These are phyloP conservation scores for Champsocephalus gunnari DNA, from an alignment of 2,797 vertebrate species.

Conservation along the genomic window DNA sequence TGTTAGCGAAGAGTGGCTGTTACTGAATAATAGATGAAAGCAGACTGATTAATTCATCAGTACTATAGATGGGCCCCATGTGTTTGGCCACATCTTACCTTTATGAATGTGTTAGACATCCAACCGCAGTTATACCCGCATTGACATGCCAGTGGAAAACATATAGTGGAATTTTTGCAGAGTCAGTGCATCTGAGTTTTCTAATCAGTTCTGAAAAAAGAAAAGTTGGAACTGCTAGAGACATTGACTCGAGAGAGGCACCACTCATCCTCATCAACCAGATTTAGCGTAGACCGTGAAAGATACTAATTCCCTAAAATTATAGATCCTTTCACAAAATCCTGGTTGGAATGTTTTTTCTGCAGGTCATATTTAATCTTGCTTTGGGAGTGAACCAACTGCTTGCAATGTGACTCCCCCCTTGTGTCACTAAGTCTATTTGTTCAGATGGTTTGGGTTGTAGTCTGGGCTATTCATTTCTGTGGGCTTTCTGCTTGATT, in stretches of 20 bases:
- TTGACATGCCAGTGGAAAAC: constrained; percentile 26
- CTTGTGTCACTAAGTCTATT: constrained; percentile 37
- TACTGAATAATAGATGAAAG: constrained; percentile 84
- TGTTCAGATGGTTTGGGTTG: constrained; percentile 58
- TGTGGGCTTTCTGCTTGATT: constrained; percentile 29
- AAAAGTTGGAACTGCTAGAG: constrained; percentile 8
- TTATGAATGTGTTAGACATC: constrained; percentile 49
- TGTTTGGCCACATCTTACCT: constrained; percentile 52
- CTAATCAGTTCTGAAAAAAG: constrained; percentile 16
- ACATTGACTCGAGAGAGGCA: constrained; percentile 7
- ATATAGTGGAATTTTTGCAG: background rate
- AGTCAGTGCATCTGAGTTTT: background rate
- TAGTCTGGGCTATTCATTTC: constrained; percentile 24
- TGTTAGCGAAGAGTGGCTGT: constrained; percentile 60
- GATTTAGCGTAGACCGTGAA: background rate
- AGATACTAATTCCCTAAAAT: constrained; percentile 8
- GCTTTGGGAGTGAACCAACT: constrained; percentile 3
- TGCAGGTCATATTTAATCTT: constrained; percentile 41
- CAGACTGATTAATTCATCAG: constrained; percentile 84
- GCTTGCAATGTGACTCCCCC: constrained; percentile 14
- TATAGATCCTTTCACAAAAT: constrained; percentile 13
- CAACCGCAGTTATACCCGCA: constrained; percentile 19
- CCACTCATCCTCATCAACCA: background rate
- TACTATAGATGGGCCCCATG: constrained; percentile 69
- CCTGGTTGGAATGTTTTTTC: constrained; percentile 35